Evolutionary conservation across 2,113 vertebrate species (phyloP).

Genomic region (Lonchura striata): DNA sequence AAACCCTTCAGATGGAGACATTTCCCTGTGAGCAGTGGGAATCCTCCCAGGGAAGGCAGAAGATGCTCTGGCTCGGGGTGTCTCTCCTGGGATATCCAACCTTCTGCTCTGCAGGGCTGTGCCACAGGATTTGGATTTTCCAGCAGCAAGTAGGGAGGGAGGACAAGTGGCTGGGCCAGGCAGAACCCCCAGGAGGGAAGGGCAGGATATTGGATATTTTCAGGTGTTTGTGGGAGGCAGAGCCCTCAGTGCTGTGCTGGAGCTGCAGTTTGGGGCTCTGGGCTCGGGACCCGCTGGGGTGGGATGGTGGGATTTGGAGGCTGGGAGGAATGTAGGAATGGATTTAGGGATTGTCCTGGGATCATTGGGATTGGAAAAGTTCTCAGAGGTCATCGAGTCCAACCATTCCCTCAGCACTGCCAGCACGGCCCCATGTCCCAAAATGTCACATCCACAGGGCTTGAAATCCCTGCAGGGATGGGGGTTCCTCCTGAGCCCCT

Average conservation of each 20-base stretch:
- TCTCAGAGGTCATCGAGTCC: fast-evolving
- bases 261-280: not conserved
- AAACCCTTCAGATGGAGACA: not conserved
- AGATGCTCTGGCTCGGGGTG: not conserved
- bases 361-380: not conserved
- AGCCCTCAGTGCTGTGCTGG: not conserved
- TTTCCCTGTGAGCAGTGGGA: not conserved
- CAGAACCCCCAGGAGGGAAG: slow-evolving; percentile 39
- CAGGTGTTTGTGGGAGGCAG: slow-evolving; percentile 4
- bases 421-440: not conserved
- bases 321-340: not conserved
- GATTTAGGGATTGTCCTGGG: not conserved
- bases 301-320: not conserved
- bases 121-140: slow-evolving; percentile 7
- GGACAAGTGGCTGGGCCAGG: slow-evolving; percentile 22
- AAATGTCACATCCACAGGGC: not conserved
- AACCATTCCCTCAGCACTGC: not conserved
- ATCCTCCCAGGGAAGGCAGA: not conserved
- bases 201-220: slow-evolving; percentile 49
- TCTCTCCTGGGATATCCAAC: not conserved
- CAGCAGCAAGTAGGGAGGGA: slow-evolving; percentile 17
- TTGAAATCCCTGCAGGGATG: not conserved
- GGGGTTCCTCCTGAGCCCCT: not conserved
- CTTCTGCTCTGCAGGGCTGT: not conserved
- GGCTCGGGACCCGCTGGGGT: not conserved